Evolutionary conservation across 2,888 invertebrate species (phyloP).

Genomic region (Cecidostiba fungosa): DNA sequence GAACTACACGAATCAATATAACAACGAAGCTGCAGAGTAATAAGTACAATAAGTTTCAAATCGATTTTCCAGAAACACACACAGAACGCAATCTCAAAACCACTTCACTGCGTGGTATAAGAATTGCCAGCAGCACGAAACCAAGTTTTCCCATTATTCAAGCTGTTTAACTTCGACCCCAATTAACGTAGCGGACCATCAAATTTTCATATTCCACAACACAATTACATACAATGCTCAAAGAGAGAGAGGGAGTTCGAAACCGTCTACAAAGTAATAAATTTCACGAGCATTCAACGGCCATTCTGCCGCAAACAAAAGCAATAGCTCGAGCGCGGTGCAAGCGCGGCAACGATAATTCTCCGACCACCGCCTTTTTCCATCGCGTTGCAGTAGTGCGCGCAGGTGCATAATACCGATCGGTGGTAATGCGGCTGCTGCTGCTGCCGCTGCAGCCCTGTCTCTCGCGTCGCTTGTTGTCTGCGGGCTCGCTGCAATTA

Average conservation of each 20-base stretch:
- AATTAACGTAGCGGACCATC: not conserved
- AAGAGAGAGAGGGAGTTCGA: not conserved
- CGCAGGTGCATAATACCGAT: conserved; percentile 43
- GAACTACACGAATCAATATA: too few species aligned
- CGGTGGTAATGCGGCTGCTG: not conserved
- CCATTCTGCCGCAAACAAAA: not conserved
- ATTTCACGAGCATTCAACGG: not conserved
- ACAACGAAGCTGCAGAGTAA: too few species aligned
- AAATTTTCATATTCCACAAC: conserved; percentile 10
- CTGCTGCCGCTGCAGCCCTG: not conserved
- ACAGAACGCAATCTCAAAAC: not conserved
- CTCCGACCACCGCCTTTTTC: not conserved
- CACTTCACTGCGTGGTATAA: too few species aligned
- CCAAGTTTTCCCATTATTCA: not conserved
- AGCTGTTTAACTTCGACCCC: not conserved
- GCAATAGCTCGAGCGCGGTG: not conserved
- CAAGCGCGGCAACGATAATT: not conserved
- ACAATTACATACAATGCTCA: not conserved
- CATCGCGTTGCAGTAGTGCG: not conserved
- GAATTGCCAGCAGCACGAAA: not conserved
- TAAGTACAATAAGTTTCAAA: too few species aligned
- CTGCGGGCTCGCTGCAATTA: conserved; percentile 77
- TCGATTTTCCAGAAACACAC: not conserved
- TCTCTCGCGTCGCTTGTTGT: not conserved
- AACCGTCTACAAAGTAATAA: conserved; percentile 17